Evolutionary conservation across 2,888 invertebrate species (phyloP), one percentile per base, ranked within the genome.

Genomic region (Nymphalis urticae): DNA sequence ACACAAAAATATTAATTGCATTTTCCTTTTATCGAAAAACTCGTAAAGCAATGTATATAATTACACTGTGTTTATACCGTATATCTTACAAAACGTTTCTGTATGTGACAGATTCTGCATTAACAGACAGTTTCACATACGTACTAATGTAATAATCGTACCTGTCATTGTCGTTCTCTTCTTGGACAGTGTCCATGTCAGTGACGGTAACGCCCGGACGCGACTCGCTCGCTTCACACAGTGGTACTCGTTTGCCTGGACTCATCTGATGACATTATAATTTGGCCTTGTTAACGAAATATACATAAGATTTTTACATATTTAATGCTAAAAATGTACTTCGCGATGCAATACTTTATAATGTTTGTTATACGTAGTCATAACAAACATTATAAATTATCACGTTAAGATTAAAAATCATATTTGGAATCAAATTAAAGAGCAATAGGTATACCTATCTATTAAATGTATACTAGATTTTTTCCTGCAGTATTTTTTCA

Each of bases 131-230:
- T 58, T 27, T 42, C 24, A 48, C 19, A 58, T 54, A 21, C 16
- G 54, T 36, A 56, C 16, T 60, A 61, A 48, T 58, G 50, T 51
- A 36, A 62, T 32, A 60, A 48, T 19, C 72, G 67, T 82, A 91
- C 91, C 90, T 91, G 82, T 91, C 91, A 74, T 86, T 90, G 77
- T 91, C 92, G 78, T 92, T 92, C 78, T 92, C 92, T 76, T 92
- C 92, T 66, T 91, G 91, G 32, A 92, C 92, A 5, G 92, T 91
- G 76, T 92, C 92, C 92, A 92, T 92, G 78, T 92, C 92, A 27
- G 90, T 89, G 73, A 91, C 82, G 47, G 87, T 87, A 80, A 90
- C 86, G 73, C 81, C 84, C 69, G 91, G 90, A 67, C 87, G 85
- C 76, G 82, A 68, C 73, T 90, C 90, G 73, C 75, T 80, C 77